phyloP scores from a whole-genome alignment of 2,888 invertebrate species.

The Schizotus pectinicornis region DNA sequence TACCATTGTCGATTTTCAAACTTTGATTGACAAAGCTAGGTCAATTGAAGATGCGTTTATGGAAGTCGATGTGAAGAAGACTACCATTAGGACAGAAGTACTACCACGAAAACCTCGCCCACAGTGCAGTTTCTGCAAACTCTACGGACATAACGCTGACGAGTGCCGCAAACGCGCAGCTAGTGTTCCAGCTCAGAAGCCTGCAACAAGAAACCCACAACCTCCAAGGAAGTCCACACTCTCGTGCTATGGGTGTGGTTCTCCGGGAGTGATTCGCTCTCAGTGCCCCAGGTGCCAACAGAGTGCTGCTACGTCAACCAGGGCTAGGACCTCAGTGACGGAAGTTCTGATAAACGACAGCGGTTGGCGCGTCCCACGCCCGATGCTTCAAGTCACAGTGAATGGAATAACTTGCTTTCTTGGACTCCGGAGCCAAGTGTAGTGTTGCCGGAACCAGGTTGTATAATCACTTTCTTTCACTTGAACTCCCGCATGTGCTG shows the following conservation, averaged over 20 bases:
- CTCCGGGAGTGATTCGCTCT: slow-evolving; percentile 3
- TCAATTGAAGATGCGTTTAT: slow-evolving; percentile 8
- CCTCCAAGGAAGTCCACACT: not conserved
- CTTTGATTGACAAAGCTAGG: slow-evolving; percentile 18
- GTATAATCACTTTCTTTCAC: not conserved
- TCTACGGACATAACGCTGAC: slow-evolving; percentile 6
- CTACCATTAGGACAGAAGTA: no score
- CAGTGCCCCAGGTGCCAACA: slow-evolving; percentile 13
- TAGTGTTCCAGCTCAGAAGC: not conserved
- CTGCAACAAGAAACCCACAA: not conserved
- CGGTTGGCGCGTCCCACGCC: not conserved
- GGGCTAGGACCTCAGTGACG: not conserved
- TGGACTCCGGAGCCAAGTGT: slow-evolving; percentile 1
- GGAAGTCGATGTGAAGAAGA: not conserved
- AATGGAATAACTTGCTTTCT: not conserved
- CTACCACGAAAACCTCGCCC: slow-evolving; percentile 6
- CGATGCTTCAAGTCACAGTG: not conserved
- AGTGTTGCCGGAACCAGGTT: not conserved
- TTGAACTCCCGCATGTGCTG: not conserved
- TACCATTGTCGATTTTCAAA: not conserved
- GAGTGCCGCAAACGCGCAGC: slow-evolving; percentile 14
- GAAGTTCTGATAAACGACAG: not conserved
- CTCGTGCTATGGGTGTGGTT: slow-evolving; percentile 6
- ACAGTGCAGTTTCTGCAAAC: slow-evolving; percentile 12
- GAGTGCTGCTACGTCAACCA: not conserved